Evolutionary conservation across 30 jellyfish, hydroid and myxozoan genomes (phyloP).

Genomic region (Cassiopea xamachana): DNA sequence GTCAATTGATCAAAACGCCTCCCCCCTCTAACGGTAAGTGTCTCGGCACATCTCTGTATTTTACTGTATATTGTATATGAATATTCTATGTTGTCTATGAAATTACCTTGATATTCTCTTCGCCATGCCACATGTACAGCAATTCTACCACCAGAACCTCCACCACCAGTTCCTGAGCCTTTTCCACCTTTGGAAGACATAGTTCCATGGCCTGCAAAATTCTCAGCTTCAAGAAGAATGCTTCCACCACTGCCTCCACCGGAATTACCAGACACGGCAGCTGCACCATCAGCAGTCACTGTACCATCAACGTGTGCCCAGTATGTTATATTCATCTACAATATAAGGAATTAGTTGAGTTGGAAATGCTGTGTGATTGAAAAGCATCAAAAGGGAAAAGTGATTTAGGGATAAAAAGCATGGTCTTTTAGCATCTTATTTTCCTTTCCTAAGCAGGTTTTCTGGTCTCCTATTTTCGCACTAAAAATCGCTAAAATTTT

Average conservation of each 20-base stretch:
- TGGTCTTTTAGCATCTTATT: too few species aligned
- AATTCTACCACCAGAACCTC: conserved; percentile 79
- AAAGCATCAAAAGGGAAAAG: not conserved
- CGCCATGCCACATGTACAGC: conserved; percentile 70
- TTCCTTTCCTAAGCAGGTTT: too few species aligned
- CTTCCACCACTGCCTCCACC: conserved; percentile 85
- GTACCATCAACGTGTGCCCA: conserved; percentile 65
- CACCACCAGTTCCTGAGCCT: conserved; percentile 66
- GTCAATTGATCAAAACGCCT: too few species aligned
- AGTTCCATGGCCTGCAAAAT: conserved; percentile 69
- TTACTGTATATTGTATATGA: too few species aligned
- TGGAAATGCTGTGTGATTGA: not conserved
- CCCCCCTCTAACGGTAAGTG: too few species aligned
- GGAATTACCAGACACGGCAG: conserved; percentile 28
- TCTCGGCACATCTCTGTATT: too few species aligned
- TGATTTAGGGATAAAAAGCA: too few species aligned
- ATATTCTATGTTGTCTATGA: too few species aligned
- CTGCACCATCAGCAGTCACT: conserved; percentile 42
- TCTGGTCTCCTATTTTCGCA: too few species aligned
- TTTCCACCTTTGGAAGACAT: conserved; percentile 54
- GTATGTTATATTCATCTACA: conserved; percentile 45
- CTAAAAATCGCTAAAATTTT: too few species aligned
- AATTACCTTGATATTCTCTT: conserved; percentile 58
- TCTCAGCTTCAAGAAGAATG: conserved; percentile 59
- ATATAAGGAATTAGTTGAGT: not conserved